Evolutionary conservation across 2,888 invertebrate genomes (phyloP).

Genomic region (Prosopocoilus inquinatus): DNA sequence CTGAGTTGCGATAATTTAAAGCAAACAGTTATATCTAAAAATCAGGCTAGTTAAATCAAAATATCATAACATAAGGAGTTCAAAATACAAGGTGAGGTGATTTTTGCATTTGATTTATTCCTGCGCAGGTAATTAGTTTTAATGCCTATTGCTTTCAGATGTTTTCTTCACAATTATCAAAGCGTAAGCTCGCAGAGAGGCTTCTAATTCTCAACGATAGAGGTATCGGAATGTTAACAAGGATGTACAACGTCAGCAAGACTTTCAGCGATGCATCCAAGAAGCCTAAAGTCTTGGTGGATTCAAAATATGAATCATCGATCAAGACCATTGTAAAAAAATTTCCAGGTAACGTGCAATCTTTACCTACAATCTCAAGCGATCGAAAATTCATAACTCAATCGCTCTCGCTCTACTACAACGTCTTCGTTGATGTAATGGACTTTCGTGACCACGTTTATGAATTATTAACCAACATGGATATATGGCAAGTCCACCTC

Average conservation of each 20-base stretch:
- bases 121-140: too few species aligned
- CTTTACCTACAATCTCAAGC: slow-evolving; percentile 80
- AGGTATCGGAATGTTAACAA: slow-evolving; percentile 93
- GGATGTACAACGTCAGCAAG: slow-evolving; percentile 99
- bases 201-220: slow-evolving; percentile 95
- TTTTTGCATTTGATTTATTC: too few species aligned
- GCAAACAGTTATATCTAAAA: too few species aligned
- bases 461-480: slow-evolving; percentile 90
- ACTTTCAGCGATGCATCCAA: slow-evolving; percentile 99
- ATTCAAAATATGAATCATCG: slow-evolving; percentile 94
- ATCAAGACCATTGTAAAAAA: slow-evolving; percentile 92
- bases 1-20: too few species aligned
- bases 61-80: too few species aligned
- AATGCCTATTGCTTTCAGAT: too few species aligned
- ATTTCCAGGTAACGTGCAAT: slow-evolving; percentile 93
- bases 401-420: slow-evolving; percentile 94
- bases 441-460: slow-evolving; percentile 96
- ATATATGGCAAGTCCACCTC: slow-evolving; percentile 91
- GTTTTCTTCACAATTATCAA: too few species aligned
- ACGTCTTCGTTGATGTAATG: slow-evolving; percentile 96
- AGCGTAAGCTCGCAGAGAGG: slow-evolving; percentile 97
- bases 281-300: slow-evolving; percentile 94
- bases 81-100: too few species aligned
- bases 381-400: slow-evolving; percentile 94
- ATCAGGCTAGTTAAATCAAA: too few species aligned